Evolutionary conservation across 35 echinoderm and acorn worm genomes (phyloP).

Genomic region (Holothuria glaberrima): DNA sequence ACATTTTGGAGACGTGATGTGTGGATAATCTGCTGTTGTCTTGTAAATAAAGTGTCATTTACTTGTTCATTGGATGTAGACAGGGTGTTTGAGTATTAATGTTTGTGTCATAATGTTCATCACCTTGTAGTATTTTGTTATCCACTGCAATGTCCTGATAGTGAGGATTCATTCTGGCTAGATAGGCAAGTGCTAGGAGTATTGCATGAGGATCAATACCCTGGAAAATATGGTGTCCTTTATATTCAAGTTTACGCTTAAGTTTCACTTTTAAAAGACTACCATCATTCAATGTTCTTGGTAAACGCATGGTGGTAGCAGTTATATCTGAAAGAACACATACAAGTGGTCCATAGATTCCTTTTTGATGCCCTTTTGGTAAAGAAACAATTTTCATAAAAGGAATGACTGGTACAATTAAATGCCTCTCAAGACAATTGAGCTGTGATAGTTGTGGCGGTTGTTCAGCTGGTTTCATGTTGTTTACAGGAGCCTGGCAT

Average conservation of each 20-base stretch:
- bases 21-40: background rate
- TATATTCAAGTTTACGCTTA: background rate
- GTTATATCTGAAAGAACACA: background rate
- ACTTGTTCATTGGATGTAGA: background rate
- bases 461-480: background rate
- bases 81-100: background rate
- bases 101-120: background rate
- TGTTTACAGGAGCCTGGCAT: background rate
- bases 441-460: background rate
- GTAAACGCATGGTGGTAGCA: background rate
- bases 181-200: background rate
- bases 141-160: background rate
- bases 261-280: background rate
- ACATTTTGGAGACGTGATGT: background rate
- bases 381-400: conserved; percentile 25
- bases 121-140: background rate
- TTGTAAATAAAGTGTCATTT: background rate
- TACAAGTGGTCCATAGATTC: background rate
- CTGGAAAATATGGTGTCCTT: background rate
- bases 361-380: conserved; percentile 1
- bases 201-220: background rate
- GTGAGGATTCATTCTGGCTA: background rate
- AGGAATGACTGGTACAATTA: background rate
- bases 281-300: background rate
- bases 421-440: background rate